Base-by-base conservation (phyloP, 2,888 invertebrate species). In the Orgyia antiqua region DNA sequence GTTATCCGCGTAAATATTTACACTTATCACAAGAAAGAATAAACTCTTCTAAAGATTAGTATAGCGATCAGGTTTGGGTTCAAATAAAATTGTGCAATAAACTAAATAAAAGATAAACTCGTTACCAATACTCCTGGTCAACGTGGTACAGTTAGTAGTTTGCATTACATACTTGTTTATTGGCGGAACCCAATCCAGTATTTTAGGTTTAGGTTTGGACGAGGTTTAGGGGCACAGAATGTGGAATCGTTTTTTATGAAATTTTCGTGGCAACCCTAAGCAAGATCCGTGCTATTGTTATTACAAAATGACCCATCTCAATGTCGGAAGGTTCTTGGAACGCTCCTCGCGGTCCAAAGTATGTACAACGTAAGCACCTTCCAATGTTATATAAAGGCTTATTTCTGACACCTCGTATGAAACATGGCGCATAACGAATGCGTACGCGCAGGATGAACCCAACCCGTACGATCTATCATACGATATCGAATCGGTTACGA, bases 261-360 rank as follows among this genome's bases (percentile, higher is more conserved):
- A 4, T 12, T 28, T 25, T 20, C 19, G 45, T 33, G 57, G 10
- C 71, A 79, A 34, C 82, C 82, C 79, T 82, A 53, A 8, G 18
- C 6, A 21, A 24, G 31, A 21, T 31, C 45, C 51, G 49, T 28
- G 59, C 68, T 70, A 74, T 82, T 78, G 74, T 80, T 80, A 77
- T 74, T 76, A 80, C 66, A 78, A 79, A 82, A 82, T 69, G 78
- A 83, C 84, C 84, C 83, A 77, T 83, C 82, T 84, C 82, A 84
- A 84, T 78, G 84, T 82, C 84, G 76, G 65, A 60, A 52, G 60
- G 47, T 76, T 82, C 82, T 67, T 58, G 55, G 79, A 80, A 82
- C 46, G 46, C 43, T 55, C 57, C 60, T 61, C 45, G 53, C 54
- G 44, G 45, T 52, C 52, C 38, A 50, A 58, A 53, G 55, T 61